A percentile compares a stretch with the other conserved stretches of the same genome.
phyloP scores from a whole-genome alignment of 2,113 vertebrate genomes.

The Lontra canadensis region DNA sequence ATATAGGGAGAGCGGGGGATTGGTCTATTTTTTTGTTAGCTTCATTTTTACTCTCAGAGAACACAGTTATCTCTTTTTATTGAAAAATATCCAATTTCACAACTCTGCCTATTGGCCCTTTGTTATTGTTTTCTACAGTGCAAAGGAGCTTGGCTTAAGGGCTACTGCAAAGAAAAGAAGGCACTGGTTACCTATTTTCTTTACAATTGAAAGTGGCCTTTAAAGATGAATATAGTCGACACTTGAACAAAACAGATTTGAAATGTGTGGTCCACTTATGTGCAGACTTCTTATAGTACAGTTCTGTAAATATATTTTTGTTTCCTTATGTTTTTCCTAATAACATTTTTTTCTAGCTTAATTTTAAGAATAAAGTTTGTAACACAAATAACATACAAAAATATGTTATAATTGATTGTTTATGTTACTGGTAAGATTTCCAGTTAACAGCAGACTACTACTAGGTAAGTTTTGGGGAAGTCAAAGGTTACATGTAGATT shows the following conservation, averaged over 20 bases:
- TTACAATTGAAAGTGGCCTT: background rate
- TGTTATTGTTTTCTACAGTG: background rate
- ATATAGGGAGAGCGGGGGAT: background rate
- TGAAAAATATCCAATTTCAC: background rate
- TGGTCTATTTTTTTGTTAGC: background rate
- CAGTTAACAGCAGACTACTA: background rate
- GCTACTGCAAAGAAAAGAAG: background rate
- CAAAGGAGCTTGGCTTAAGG: background rate
- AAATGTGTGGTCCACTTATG: background rate
- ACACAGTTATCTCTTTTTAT: background rate
- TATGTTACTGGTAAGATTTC: background rate
- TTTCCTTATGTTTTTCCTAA: background rate
- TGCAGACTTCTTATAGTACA: background rate
- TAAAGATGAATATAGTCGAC: background rate
- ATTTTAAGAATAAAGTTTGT: background rate
- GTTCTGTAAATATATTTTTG: background rate
- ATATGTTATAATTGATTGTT: background rate
- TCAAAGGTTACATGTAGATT: background rate
- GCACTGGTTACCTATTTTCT: background rate
- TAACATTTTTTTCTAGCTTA: background rate
- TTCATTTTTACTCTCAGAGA: background rate
- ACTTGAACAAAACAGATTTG: background rate
- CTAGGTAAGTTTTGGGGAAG: background rate
- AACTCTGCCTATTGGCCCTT: background rate
- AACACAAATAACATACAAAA: background rate